Conservation (phyloP, 2,888 invertebrate species). For the Hoplodrina blanda region DNA sequence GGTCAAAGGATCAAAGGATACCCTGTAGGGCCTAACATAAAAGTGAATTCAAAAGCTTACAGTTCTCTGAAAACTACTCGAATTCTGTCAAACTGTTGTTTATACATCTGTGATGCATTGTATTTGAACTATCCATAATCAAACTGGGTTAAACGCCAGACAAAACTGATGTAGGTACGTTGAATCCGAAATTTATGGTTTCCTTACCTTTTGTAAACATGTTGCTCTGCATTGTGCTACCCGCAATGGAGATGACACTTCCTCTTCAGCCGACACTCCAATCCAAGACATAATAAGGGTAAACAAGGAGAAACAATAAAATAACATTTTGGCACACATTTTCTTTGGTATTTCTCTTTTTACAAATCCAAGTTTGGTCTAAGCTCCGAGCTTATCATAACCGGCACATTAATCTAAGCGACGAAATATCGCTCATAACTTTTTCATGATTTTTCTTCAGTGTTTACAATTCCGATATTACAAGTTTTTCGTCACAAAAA, state of each 20-base stretch:
- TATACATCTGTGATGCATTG: not conserved
- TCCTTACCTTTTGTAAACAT: constrained; percentile 93
- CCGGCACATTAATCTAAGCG: constrained; percentile 80
- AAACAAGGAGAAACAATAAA: constrained; percentile 88
- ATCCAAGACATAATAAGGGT: constrained; percentile 86
- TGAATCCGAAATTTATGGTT: constrained; percentile 33
- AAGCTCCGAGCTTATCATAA: constrained; percentile 85
- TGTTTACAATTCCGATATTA: constrained; percentile 67
- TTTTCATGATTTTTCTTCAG: constrained; percentile 69
- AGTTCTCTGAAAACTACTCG: constrained; percentile 28
- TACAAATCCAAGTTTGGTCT: constrained; percentile 76
- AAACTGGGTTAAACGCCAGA: constrained; percentile 28
- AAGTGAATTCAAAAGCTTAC: constrained; percentile 29
- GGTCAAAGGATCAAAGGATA: constrained; percentile 43
- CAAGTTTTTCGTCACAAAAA: constrained; percentile 75
- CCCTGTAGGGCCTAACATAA: constrained; percentile 25
- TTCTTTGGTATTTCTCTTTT: constrained; percentile 87
- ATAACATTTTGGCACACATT: constrained; percentile 91
- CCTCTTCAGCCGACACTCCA: constrained; percentile 91
- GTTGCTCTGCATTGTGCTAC: constrained; percentile 94
- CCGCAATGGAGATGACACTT: constrained; percentile 93
- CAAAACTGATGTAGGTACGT: constrained; percentile 14
- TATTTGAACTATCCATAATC: not conserved
- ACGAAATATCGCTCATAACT: constrained; percentile 79
- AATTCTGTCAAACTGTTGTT: constrained; percentile 4